Evolutionary conservation across 2,113 vertebrate species (phyloP).

Genomic region (Phylloscopus trochiloides): DNA sequence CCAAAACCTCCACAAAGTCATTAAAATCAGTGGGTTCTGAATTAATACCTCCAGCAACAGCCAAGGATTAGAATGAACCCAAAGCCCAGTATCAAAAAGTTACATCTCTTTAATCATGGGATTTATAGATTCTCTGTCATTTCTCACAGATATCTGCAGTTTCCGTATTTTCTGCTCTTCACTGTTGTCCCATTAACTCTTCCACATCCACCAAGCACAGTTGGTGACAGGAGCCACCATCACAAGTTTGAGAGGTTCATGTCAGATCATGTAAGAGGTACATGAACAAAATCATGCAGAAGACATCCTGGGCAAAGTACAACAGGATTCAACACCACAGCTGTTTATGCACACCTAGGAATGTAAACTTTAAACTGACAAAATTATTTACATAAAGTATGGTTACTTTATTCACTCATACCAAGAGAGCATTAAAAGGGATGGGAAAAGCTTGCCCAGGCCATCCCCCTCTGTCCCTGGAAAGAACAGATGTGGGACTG

Average conservation of each 20-base stretch:
- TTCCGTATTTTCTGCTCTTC: neutral
- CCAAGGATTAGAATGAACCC: neutral
- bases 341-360: neutral
- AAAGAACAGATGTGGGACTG: neutral
- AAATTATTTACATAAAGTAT: neutral
- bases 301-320: neutral
- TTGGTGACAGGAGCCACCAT: neutral
- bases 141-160: neutral
- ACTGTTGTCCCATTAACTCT: neutral
- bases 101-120: neutral
- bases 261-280: neutral
- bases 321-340: neutral
- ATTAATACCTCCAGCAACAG: neutral
- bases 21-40: neutral
- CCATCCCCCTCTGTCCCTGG: neutral
- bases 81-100: neutral
- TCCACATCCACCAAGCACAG: neutral
- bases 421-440: neutral
- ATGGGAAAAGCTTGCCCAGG: neutral
- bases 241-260: neutral
- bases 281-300: neutral
- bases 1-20: neutral
- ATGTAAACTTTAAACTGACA: neutral
- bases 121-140: neutral
- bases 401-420: neutral